Evolutionary conservation across 2,888 invertebrate species (phyloP), one percentile per base, ranked within the genome.

Genomic region (Stramonita haemastoma): DNA sequence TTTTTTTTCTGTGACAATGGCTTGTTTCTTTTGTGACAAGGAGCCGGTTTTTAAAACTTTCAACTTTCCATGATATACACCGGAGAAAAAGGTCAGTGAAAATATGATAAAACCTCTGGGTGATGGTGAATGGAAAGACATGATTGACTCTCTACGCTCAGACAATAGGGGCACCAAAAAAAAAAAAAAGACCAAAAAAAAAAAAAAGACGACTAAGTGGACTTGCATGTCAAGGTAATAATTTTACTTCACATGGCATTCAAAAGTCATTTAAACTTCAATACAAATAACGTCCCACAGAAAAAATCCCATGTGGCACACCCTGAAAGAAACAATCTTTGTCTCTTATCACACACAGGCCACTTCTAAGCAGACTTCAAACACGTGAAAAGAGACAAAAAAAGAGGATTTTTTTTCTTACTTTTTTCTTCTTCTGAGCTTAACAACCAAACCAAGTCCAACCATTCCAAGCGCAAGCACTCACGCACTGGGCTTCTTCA

Each of bases 401-500:
- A 8, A 46, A n/a, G n/a, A 84, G 85, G 85, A 57, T 56, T 85
- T 84, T 56, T 56, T 77, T 70, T 70, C 22, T 26, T 70, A n/a
- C 29, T 34, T 79, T 79, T 34, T 79, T 79, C 26, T 83, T 22
- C 6, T 46, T 83, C 46, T 83, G 36, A 83, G 26, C 32, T 66
- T 22, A 46, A 66, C 86, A 86, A 34, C 66, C 86, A 86, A 66
- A 60, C 86, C 86, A 86, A n/a, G 57, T 83, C 86, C 86, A 86
- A 83, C 84, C 57, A 86, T 34, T 57, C 86, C 17, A 86, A 66
- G 70, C 34, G 81, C 77, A 79, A 29, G 46, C 87, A 87, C 79
- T 36, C 79, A 57, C 56, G 60, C 57, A 56, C 87, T 56, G 56
- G 66, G n/a, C n/a, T n/a, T n/a, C 89, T 89, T 89, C 85, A 90